phyloP scores from a whole-genome alignment of 2,113 vertebrate species.

The Andinoacara biseriatus region DNA sequence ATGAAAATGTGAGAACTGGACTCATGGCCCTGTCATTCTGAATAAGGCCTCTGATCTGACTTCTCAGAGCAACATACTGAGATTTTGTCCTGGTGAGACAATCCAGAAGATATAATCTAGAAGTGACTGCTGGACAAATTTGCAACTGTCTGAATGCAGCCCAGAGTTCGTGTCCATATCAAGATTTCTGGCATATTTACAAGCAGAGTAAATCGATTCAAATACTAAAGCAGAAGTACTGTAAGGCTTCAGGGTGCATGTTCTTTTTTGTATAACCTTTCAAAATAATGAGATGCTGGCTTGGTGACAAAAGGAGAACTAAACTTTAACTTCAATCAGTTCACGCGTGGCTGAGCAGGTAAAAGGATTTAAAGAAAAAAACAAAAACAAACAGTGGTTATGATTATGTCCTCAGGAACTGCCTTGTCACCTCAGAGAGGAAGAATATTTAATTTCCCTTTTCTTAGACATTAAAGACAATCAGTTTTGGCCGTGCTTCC shows the following conservation, averaged over 20 bases:
- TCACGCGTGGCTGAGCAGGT: conserved; percentile 23
- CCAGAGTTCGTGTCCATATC: background rate
- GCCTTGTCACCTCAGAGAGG: conserved; percentile 46
- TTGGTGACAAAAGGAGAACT: conserved; percentile 54
- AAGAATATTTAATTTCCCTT: conserved; percentile 70
- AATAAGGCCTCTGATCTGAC: background rate
- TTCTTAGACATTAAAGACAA: conserved; percentile 65
- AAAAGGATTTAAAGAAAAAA: conserved; percentile 8
- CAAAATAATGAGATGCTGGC: conserved; percentile 31
- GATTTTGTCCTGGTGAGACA: background rate
- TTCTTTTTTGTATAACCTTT: conserved; percentile 39
- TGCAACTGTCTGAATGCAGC: background rate
- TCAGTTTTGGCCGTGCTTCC: conserved; percentile 48
- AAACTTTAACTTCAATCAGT: conserved; percentile 43
- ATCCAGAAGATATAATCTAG: background rate
- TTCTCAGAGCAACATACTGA: background rate
- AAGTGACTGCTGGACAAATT: background rate
- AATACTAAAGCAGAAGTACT: conserved; percentile 43
- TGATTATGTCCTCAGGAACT: conserved; percentile 21
- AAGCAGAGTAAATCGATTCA: background rate
- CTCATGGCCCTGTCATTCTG: background rate
- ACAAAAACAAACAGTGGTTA: background rate
- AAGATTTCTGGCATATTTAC: conserved; percentile 11
- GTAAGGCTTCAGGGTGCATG: background rate
- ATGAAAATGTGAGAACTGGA: background rate